Percentiles rank a stretch among this genome's conserved stretches.
phyloP scores from a whole-genome alignment of 2,797 vertebrate species.

The Atherinosoma microstoma region DNA sequence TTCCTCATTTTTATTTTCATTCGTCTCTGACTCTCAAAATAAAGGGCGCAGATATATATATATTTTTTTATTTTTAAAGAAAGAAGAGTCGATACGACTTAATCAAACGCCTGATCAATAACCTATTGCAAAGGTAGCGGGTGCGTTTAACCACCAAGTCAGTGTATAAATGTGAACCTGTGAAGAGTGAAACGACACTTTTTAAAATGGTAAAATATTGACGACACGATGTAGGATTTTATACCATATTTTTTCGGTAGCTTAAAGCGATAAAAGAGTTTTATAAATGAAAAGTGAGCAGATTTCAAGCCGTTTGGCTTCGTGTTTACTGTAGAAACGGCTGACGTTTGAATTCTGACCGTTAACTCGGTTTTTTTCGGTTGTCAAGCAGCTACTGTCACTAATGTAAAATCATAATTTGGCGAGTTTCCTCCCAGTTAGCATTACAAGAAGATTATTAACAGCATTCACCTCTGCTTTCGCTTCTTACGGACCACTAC shows the following conservation, averaged over 20 bases:
- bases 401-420: background rate
- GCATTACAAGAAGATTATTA: conserved; percentile 24
- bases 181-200: background rate
- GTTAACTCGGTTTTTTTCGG: background rate
- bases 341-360: background rate
- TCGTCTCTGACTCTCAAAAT: background rate
- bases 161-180: background rate
- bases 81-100: conserved; percentile 41
- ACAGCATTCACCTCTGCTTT: conserved; percentile 11
- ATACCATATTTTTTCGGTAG: background rate
- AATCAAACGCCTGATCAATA: conserved; percentile 62
- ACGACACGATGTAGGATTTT: background rate
- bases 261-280: background rate
- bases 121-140: conserved; percentile 42
- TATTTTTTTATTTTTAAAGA: conserved; percentile 3
- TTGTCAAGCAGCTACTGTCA: background rate
- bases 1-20: background rate
- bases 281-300: too few relatives aligned
- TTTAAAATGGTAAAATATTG: background rate
- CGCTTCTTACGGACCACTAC: background rate
- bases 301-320: background rate
- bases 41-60: background rate
- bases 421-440: background rate
- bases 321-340: background rate
- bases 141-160: conserved; percentile 45